Evolutionary conservation across 2,113 vertebrate genomes (phyloP).

Genomic region (Pterocles gutturalis): DNA sequence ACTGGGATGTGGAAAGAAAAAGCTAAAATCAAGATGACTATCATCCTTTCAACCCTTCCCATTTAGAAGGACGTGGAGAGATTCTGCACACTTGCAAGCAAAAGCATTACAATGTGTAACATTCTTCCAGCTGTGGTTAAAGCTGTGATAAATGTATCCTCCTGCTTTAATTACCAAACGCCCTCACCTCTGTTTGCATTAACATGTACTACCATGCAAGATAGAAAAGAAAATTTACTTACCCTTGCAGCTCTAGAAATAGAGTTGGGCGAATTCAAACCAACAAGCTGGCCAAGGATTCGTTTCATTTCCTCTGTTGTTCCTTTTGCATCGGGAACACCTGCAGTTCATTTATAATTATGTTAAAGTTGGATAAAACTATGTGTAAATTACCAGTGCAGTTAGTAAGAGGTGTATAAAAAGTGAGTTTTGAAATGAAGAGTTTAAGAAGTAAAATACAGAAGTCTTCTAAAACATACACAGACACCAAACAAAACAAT

Average conservation of each 20-base stretch:
- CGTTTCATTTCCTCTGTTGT: conserved; percentile 85
- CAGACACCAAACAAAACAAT: neutral
- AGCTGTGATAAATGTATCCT: neutral
- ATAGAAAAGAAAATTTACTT: conserved; percentile 27
- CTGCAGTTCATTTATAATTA: conserved; percentile 52
- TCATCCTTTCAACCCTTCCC: neutral
- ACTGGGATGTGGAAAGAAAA: neutral
- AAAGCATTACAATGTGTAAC: neutral
- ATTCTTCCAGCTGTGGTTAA: neutral
- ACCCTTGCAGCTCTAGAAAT: conserved; percentile 93
- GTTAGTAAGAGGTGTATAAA: neutral
- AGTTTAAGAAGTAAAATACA: neutral
- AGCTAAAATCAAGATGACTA: neutral
- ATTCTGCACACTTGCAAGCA: neutral
- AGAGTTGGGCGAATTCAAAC: conserved; percentile 93
- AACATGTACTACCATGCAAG: neutral
- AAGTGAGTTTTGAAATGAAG: neutral
- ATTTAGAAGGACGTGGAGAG: neutral
- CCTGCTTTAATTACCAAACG: neutral
- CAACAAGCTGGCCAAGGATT: conserved; percentile 91
- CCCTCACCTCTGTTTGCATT: neutral
- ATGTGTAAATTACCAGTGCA: neutral
- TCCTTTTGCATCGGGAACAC: conserved; percentile 55
- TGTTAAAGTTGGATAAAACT: neutral
- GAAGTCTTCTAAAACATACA: neutral